Percentiles rank a stretch among this genome's conserved stretches.
Conservation (phyloP, 2,113 vertebrate species). For the Saguinus midas region DNA sequence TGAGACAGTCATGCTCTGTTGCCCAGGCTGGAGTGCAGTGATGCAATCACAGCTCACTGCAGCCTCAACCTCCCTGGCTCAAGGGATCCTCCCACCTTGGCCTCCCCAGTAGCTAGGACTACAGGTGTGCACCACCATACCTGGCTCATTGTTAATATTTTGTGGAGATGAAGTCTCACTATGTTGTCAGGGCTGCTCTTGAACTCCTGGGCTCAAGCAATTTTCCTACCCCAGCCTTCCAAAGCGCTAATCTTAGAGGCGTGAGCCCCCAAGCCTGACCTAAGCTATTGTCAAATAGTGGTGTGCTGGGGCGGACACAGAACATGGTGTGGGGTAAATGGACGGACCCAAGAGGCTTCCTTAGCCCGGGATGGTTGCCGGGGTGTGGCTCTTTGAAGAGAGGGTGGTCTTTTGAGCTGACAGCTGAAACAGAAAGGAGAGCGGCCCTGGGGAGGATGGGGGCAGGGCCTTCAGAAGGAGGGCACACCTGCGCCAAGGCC, state of each 20-base stretch:
- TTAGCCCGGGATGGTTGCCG: background rate
- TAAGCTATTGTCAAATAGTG: background rate
- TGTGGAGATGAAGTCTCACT: background rate
- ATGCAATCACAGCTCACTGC: background rate
- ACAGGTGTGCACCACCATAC: background rate
- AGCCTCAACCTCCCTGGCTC: background rate
- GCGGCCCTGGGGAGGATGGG: background rate
- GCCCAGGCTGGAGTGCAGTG: background rate
- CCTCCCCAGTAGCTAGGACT: background rate
- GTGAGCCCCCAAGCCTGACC: background rate
- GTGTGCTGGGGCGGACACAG: background rate
- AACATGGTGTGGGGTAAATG: background rate
- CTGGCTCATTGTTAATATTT: background rate
- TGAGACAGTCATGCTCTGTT: background rate
- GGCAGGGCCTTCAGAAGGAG: background rate
- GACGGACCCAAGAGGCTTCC: background rate
- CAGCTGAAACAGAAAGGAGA: background rate
- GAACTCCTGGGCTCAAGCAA: background rate
- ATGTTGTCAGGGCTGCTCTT: background rate
- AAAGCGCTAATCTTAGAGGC: background rate
- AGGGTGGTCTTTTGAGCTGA: background rate
- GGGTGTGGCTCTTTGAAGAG: background rate
- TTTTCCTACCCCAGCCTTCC: background rate
- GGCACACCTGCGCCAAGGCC: too few species aligned
- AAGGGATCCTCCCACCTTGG: background rate